Conservation (phyloP, 2,797 vertebrate genomes). For the Rhynchotus rufescens region DNA sequence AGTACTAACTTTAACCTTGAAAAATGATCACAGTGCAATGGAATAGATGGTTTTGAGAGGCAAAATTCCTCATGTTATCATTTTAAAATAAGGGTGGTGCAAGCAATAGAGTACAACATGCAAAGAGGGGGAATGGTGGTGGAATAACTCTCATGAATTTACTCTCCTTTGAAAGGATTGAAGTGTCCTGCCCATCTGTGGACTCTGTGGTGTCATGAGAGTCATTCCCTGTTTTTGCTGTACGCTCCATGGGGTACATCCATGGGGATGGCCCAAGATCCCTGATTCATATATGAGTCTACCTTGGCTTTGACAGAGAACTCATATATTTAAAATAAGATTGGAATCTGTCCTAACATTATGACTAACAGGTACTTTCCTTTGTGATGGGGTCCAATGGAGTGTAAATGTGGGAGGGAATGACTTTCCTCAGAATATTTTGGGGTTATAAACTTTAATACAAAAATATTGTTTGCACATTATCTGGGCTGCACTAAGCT, state of each 20-base stretch:
- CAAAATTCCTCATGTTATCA: not conserved
- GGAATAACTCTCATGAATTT: not conserved
- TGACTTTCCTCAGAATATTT: not conserved
- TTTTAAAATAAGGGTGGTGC: not conserved
- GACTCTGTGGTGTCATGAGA: not conserved
- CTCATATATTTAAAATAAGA: too few relatives aligned
- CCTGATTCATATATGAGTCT: not conserved
- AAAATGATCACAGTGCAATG: accelerated
- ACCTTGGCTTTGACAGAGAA: too few relatives aligned
- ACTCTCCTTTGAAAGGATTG: not conserved
- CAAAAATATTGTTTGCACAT: not conserved
- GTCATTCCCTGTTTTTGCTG: not conserved
- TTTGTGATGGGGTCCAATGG: not conserved
- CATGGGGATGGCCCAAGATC: not conserved
- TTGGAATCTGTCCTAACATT: not conserved
- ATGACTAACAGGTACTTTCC: not conserved
- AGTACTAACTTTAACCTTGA: not conserved
- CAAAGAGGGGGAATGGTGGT: not conserved
- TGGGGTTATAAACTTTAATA: not conserved
- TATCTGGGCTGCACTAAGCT: not conserved
- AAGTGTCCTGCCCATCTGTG: not conserved
- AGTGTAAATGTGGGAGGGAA: not conserved
- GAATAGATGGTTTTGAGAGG: not conserved
- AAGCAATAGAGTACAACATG: not conserved
- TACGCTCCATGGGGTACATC: not conserved